Evolutionary conservation across 2,113 vertebrate species (phyloP).

Genomic region (Cololabis saira): DNA sequence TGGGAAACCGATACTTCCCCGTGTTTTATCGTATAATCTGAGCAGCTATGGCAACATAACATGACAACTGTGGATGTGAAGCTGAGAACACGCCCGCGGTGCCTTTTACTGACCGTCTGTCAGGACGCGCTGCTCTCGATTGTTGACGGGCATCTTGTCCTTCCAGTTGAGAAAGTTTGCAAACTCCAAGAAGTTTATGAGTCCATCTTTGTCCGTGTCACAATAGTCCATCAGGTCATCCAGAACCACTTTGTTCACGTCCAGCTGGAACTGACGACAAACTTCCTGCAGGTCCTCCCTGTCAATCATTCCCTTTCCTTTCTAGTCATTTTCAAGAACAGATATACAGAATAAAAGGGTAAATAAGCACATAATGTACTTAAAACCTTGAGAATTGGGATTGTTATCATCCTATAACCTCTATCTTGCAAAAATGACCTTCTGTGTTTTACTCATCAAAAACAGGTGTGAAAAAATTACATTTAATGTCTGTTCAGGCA

Average conservation of each 20-base stretch:
- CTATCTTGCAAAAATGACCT: too few relatives aligned
- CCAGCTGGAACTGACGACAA: slow-evolving; percentile 82
- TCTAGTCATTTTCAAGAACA: slow-evolving; percentile 72
- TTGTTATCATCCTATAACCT: too few relatives aligned
- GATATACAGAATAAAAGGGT: not conserved
- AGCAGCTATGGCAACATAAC: too few relatives aligned
- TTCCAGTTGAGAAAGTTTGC: slow-evolving; percentile 92
- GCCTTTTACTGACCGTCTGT: slow-evolving; percentile 76
- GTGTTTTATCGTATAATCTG: too few relatives aligned
- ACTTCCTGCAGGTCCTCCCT: slow-evolving; percentile 80
- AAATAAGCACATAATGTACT: not conserved
- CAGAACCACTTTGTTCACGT: slow-evolving; percentile 78
- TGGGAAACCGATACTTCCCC: too few relatives aligned
- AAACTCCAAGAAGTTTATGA: slow-evolving; percentile 88
- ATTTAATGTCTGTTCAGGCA: too few relatives aligned
- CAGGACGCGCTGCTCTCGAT: slow-evolving; percentile 79
- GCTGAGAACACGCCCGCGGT: not conserved
- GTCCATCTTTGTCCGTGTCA: slow-evolving; percentile 85
- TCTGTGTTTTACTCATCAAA: too few relatives aligned
- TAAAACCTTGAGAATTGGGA: too few relatives aligned
- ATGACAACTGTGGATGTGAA: too few relatives aligned
- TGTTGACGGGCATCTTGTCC: slow-evolving; percentile 81
- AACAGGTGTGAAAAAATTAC: too few relatives aligned
- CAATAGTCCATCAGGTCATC: slow-evolving; percentile 87
- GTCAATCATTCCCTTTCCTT: slow-evolving; percentile 84